Conservation (phyloP, 2,113 vertebrate species). For the Pica pica region DNA sequence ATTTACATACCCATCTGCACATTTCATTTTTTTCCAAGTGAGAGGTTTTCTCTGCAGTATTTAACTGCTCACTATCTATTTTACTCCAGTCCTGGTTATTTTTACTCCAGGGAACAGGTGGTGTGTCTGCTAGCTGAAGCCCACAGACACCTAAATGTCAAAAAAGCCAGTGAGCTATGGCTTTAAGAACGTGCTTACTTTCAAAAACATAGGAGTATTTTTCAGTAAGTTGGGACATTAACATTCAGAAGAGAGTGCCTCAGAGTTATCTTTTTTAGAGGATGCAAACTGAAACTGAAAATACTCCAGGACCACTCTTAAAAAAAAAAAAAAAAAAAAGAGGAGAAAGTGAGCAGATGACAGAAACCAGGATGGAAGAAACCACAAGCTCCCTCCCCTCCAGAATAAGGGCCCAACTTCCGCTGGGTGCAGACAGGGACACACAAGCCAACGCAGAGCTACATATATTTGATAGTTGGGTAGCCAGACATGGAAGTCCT, state of each 20-base stretch:
- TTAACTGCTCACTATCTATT: neutral
- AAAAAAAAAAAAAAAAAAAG: neutral
- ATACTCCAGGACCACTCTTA: neutral
- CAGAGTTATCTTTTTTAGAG: neutral
- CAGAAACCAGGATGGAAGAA: neutral
- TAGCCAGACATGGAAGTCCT: neutral
- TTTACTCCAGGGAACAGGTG: conserved; percentile 30
- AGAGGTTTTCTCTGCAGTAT: neutral
- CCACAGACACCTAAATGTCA: neutral
- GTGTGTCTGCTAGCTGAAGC: neutral
- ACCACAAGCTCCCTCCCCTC: neutral
- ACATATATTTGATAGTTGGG: neutral
- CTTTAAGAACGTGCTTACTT: neutral
- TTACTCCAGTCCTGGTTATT: neutral
- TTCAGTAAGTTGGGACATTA: neutral
- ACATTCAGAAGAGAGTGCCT: neutral
- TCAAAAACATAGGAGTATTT: neutral
- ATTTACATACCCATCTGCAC: neutral
- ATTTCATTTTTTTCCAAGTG: neutral
- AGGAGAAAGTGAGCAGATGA: neutral
- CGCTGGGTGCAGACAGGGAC: neutral
- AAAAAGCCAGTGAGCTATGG: neutral
- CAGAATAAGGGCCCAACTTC: neutral
- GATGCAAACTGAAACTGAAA: neutral
- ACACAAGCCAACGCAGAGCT: neutral